Evolutionary conservation across 2,888 invertebrate genomes (phyloP).

Genomic region (Drosophila ochracea): DNA sequence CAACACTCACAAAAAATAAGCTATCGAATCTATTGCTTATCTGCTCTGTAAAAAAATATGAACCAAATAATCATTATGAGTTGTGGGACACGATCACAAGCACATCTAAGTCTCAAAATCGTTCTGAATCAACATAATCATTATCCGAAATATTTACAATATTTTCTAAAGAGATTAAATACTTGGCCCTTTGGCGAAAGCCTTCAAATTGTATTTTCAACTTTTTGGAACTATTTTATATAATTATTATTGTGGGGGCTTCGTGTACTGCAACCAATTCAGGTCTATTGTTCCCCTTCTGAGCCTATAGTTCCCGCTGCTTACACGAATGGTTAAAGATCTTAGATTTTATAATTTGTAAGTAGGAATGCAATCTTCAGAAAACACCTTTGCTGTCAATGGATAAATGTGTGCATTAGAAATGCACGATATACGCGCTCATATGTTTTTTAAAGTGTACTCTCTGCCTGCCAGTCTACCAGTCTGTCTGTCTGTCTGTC

Average conservation of each 20-base stretch:
- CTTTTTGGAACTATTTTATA: neutral
- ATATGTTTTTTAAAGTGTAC: neutral
- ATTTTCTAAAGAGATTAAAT: neutral
- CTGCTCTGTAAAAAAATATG: neutral
- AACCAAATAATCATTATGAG: neutral
- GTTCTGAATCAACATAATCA: neutral
- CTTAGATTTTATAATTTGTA: too few relatives aligned
- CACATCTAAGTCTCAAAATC: neutral
- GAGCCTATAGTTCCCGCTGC: neutral
- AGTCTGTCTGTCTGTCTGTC: conserved; percentile 10
- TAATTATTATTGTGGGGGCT: neutral
- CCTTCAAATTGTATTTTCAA: neutral
- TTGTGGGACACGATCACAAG: neutral
- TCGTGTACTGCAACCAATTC: neutral
- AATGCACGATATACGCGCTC: neutral
- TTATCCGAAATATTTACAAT: neutral
- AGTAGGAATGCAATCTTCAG: neutral
- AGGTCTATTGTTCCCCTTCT: too few relatives aligned
- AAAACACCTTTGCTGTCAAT: neutral
- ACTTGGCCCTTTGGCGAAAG: neutral
- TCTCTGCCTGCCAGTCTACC: neutral
- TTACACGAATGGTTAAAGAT: neutral
- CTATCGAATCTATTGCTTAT: neutral
- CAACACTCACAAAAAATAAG: neutral
- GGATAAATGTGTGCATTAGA: neutral